Conservation (phyloP, 2,797 vertebrate species). For the Eidolon dupreanum region DNA sequence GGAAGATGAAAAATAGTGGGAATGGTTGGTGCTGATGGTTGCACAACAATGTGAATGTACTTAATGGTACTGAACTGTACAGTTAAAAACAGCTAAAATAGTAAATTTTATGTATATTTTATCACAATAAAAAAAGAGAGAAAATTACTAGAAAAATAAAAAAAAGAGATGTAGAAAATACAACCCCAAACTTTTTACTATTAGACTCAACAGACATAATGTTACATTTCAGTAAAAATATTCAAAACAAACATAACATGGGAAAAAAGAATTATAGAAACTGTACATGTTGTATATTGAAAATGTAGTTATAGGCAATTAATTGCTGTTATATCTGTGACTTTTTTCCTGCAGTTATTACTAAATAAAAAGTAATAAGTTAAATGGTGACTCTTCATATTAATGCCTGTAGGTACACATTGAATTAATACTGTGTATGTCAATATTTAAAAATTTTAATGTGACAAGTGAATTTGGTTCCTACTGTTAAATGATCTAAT, state of each 20-base stretch:
- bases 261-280: not conserved
- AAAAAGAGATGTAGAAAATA: not conserved
- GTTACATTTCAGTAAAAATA: not conserved
- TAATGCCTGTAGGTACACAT: not conserved
- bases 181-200: not conserved
- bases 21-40: not conserved
- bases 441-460: not conserved
- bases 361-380: constrained; percentile 5
- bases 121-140: not conserved
- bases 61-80: not conserved
- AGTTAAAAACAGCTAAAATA: not conserved
- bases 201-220: not conserved
- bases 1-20: not conserved
- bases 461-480: constrained; percentile 10
- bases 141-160: constrained; percentile 22
- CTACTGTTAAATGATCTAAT: not conserved
- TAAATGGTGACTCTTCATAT: constrained; percentile 26
- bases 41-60: not conserved
- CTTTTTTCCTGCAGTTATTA: not conserved
- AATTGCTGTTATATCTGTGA: not conserved
- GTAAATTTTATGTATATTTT: not conserved
- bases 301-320: not conserved
- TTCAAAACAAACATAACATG: not conserved
- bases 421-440: not conserved
- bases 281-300: not conserved